These are phyloP conservation scores for Drosophila kuntzei DNA, from an alignment of 2,888 invertebrate genomes.

Conservation along the genomic window DNA sequence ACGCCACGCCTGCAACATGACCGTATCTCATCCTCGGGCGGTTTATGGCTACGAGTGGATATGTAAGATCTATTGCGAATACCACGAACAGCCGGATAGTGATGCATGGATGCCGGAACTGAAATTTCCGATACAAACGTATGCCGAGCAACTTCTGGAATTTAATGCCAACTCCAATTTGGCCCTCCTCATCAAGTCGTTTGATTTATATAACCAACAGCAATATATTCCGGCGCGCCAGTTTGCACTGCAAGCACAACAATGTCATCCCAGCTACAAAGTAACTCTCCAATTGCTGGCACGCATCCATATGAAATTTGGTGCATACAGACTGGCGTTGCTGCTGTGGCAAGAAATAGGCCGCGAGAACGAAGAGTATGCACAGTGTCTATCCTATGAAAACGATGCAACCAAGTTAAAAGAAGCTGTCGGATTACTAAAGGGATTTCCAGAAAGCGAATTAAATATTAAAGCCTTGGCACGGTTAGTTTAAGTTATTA, in stretches of 20 bases:
- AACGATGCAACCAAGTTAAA: slow-evolving; percentile 79
- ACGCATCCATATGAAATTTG: slow-evolving; percentile 86
- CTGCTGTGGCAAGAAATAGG: slow-evolving; percentile 69
- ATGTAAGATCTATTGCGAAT: slow-evolving; percentile 87
- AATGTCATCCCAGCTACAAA: slow-evolving; percentile 85
- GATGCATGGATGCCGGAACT: slow-evolving; percentile 58
- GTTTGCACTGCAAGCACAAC: slow-evolving; percentile 85
- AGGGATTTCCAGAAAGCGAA: slow-evolving; percentile 61
- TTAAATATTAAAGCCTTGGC: slow-evolving; percentile 66
- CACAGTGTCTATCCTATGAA: slow-evolving; percentile 78
- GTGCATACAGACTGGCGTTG: slow-evolving; percentile 86
- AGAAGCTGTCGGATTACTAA: slow-evolving; percentile 86
- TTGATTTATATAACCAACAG: slow-evolving; percentile 86
- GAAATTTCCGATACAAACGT: slow-evolving; percentile 85
- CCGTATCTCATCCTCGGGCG: slow-evolving; percentile 86
- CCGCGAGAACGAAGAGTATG: slow-evolving; percentile 46
- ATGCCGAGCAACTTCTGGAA: slow-evolving; percentile 86
- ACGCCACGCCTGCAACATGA: slow-evolving; percentile 86
- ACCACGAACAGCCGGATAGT: slow-evolving; percentile 47
- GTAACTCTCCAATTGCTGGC: slow-evolving; percentile 86
- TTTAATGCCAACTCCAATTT: slow-evolving; percentile 88
- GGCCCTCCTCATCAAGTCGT: slow-evolving; percentile 88
- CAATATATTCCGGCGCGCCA: slow-evolving; percentile 87
- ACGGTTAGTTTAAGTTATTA: slow-evolving; percentile 55
- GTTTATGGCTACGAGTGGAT: slow-evolving; percentile 88